phyloP scores from a whole-genome alignment of 2,888 invertebrate genomes.

The Tridacna crocea region DNA sequence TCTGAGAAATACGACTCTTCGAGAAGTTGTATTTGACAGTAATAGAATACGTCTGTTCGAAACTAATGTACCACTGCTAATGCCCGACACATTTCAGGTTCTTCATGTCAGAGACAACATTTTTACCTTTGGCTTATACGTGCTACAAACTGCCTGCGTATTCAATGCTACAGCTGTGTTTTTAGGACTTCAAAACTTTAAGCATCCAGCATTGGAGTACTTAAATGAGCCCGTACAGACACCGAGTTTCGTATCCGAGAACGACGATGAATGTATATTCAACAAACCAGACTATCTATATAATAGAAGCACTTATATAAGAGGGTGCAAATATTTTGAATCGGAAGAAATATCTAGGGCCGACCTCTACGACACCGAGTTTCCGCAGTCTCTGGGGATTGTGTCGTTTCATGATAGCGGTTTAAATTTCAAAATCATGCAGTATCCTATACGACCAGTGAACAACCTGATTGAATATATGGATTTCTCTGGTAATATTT shows the following conservation, averaged over 20 bases:
- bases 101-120: constrained; percentile 35
- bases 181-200: constrained; percentile 13
- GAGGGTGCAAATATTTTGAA: constrained; percentile 26
- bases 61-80: constrained; percentile 24
- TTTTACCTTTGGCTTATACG: constrained; percentile 45
- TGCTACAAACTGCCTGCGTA: constrained; percentile 35
- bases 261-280: constrained; percentile 16
- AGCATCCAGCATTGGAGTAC: constrained; percentile 1
- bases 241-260: background rate
- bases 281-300: constrained; percentile 16
- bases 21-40: constrained; percentile 31
- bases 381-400: constrained; percentile 4
- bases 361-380: background rate
- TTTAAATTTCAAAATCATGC: constrained; percentile 21
- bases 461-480: constrained; percentile 25
- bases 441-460: background rate
- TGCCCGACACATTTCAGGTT: constrained; percentile 32
- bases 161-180: constrained; percentile 1
- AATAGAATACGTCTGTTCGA: constrained; percentile 45
- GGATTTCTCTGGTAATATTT: constrained; percentile 42
- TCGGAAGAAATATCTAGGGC: background rate
- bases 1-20: constrained; percentile 43
- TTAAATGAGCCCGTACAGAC: background rate
- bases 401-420: constrained; percentile 12
- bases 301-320: constrained; percentile 16